Evolutionary conservation across 2,888 invertebrate species (phyloP).

Genomic region (Drosophila longiperda): DNA sequence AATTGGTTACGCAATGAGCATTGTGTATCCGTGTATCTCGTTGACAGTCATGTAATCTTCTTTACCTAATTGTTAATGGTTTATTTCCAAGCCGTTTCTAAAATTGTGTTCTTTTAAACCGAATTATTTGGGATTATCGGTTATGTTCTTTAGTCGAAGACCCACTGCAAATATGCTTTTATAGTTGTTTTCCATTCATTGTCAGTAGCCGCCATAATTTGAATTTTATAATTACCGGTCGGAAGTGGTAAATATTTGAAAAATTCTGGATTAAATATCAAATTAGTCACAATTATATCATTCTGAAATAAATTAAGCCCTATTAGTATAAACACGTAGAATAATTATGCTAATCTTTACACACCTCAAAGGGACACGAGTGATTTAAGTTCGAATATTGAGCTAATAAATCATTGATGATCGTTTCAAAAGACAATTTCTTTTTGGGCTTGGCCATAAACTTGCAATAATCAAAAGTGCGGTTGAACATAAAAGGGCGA

Average conservation of each 20-base stretch:
- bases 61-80: neutral
- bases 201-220: fast-evolving
- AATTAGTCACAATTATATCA: constrained; percentile 5
- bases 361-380: constrained; percentile 15
- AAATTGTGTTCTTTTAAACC: neutral
- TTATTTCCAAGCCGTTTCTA: neutral
- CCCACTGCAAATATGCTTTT: neutral
- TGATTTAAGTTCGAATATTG: constrained; percentile 25
- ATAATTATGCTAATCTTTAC: neutral
- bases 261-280: fast-evolving
- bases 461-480: constrained; percentile 31
- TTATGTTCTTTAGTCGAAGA: neutral
- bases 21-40: no score
- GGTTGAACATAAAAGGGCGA: constrained; percentile 44
- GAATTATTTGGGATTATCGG: neutral
- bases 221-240: neutral
- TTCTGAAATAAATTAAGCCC: constrained; percentile 7
- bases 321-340: neutral
- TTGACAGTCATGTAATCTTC: no score
- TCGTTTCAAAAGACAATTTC: constrained; percentile 12
- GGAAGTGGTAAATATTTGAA: neutral
- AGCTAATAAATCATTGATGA: neutral
- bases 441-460: neutral
- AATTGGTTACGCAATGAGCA: no score
- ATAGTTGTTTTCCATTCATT: fast-evolving